These are phyloP conservation scores for Camelus bactrianus DNA, from an alignment of 2,113 vertebrate species.

Conservation along the genomic window DNA sequence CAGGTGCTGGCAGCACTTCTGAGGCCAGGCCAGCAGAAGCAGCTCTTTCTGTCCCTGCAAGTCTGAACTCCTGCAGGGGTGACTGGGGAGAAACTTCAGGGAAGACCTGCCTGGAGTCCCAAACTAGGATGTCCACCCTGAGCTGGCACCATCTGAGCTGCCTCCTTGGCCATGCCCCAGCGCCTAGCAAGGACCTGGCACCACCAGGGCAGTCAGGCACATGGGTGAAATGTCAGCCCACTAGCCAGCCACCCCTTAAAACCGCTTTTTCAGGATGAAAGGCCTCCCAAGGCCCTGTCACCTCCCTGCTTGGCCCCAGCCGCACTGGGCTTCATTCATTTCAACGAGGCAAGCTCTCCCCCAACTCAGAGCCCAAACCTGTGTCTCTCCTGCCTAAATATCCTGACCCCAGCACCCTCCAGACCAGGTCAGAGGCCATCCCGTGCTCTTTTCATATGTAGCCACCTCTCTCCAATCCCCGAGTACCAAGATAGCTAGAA, in stretches of 20 bases:
- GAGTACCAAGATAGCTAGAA: rapidly evolving
- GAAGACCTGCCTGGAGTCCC: background rate
- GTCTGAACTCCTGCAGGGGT: background rate
- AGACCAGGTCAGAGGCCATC: background rate
- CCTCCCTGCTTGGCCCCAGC: background rate
- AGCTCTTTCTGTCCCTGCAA: background rate
- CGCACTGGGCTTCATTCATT: background rate
- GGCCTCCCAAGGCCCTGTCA: background rate
- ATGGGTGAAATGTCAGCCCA: background rate
- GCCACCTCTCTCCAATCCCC: background rate
- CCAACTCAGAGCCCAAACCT: background rate
- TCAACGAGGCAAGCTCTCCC: background rate
- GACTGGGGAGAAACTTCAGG: background rate
- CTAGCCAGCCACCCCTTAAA: background rate
- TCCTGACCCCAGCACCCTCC: background rate
- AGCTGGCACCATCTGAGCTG: background rate
- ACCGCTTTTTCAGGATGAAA: background rate
- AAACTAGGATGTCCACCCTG: background rate
- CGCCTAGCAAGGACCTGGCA: background rate
- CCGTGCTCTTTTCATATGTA: background rate
- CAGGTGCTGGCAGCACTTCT: background rate
- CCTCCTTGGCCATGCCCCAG: background rate
- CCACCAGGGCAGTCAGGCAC: background rate
- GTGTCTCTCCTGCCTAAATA: background rate
- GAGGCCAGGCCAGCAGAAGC: background rate